These are phyloP conservation scores for Dendropsophus ebraccatus DNA, from an alignment of 2,113 vertebrate species.

Conservation along the genomic window DNA sequence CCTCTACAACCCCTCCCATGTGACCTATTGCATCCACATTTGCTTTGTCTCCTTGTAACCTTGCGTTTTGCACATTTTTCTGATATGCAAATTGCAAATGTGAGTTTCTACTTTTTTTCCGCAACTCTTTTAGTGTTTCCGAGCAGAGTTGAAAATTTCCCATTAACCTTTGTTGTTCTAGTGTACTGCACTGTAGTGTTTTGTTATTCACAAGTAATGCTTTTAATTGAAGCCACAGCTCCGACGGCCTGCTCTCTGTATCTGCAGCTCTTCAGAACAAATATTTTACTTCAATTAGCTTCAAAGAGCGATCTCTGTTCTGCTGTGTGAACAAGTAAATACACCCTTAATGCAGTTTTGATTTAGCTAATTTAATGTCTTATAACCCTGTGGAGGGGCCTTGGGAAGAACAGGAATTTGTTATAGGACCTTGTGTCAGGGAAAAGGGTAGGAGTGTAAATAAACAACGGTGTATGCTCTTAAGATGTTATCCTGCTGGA, in stretches of 20 bases:
- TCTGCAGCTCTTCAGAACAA: constrained; percentile 55
- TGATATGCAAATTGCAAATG: constrained; percentile 9
- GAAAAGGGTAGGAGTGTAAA: constrained; percentile 40
- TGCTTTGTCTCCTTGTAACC: constrained; percentile 8
- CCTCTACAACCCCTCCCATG: background rate
- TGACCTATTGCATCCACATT: background rate
- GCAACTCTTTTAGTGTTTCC: constrained; percentile 11
- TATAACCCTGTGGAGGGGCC: constrained; percentile 48
- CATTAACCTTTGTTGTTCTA: constrained; percentile 47
- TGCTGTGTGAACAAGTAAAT: constrained; percentile 60
- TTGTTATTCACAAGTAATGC: constrained; percentile 44
- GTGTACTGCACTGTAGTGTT: constrained; percentile 35
- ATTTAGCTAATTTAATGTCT: constrained; percentile 58
- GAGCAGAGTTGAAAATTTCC: constrained; percentile 38
- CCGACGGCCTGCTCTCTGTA: constrained; percentile 59
- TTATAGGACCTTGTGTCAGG: constrained; percentile 32
- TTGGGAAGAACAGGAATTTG: constrained; percentile 45
- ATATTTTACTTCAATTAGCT: constrained; percentile 61
- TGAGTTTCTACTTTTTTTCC: background rate
- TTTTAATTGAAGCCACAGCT: constrained; percentile 51
- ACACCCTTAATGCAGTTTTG: constrained; percentile 59
- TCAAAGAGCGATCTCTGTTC: constrained; percentile 60
- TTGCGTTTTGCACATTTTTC: background rate
- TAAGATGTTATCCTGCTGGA: constrained; percentile 5
- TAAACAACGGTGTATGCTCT: background rate